Conservation (phyloP, 2,888 invertebrate species). For the Tromatobia lineatoria region DNA sequence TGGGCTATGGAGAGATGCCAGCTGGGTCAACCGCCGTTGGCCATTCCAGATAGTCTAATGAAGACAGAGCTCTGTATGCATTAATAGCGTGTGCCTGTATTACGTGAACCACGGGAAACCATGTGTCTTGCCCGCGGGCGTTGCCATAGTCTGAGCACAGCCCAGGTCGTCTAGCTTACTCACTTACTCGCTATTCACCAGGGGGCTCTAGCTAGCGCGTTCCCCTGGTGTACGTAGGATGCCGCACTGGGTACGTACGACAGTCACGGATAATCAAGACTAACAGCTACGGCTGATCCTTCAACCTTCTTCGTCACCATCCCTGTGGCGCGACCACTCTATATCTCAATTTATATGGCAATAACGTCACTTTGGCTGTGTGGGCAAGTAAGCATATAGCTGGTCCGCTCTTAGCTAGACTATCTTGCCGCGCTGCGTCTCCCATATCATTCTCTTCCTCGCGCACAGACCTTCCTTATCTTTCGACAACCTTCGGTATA, state of each 20-base stretch:
- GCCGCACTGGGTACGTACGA: slow-evolving; percentile 66
- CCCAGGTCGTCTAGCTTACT: slow-evolving; percentile 31
- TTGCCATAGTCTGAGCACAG: slow-evolving; percentile 55
- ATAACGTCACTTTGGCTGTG: slow-evolving; percentile 81
- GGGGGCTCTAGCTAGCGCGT: slow-evolving; percentile 45
- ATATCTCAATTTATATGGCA: slow-evolving; percentile 84
- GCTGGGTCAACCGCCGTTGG: slow-evolving; percentile 28
- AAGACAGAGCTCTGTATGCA: slow-evolving; percentile 65
- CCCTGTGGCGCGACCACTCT: slow-evolving; percentile 75
- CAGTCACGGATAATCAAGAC: slow-evolving; percentile 84
- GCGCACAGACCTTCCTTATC: slow-evolving; percentile 56
- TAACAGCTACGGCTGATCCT: slow-evolving; percentile 84
- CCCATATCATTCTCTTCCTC: slow-evolving; percentile 54
- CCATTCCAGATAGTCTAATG: slow-evolving; percentile 63
- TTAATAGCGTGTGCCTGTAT: slow-evolving; percentile 62
- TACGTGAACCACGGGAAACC: slow-evolving; percentile 68
- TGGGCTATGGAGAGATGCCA: slow-evolving; percentile 4
- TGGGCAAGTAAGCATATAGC: slow-evolving; percentile 57
- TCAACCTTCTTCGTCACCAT: slow-evolving; percentile 81
- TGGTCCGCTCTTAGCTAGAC: slow-evolving; percentile 41
- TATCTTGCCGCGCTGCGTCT: slow-evolving; percentile 30
- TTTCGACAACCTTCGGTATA: slow-evolving; percentile 60
- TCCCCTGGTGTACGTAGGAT: slow-evolving; percentile 39
- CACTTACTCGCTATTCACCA: slow-evolving; percentile 51
- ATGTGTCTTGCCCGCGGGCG: slow-evolving; percentile 76